phyloP scores from a whole-genome alignment of 2,888 invertebrate genomes.

The Tetragonula carbonaria region DNA sequence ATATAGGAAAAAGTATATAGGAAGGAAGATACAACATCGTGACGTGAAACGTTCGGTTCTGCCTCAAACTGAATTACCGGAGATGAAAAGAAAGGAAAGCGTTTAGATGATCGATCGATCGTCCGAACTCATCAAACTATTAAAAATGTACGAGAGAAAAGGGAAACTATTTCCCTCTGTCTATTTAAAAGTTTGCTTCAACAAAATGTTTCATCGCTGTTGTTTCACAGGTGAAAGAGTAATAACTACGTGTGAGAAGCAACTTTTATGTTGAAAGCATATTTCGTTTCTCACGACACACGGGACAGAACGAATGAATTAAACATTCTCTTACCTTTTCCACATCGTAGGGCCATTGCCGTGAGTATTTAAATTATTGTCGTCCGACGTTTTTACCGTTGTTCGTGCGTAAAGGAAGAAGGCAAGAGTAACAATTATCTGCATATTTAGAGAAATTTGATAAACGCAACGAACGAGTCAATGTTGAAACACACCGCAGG shows the following conservation, averaged over 20 bases:
- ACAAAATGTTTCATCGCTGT: constrained; percentile 20
- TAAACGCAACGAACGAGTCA: neutral
- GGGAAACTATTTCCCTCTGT: neutral
- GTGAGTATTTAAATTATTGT: constrained; percentile 13
- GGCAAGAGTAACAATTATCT: neutral
- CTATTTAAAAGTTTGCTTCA: constrained; percentile 12
- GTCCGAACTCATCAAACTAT: neutral
- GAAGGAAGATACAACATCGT: neutral
- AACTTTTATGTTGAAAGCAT: neutral
- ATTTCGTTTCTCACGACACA: neutral
- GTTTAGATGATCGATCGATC: neutral
- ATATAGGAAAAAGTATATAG: too few species aligned
- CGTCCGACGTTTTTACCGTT: neutral
- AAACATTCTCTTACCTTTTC: neutral
- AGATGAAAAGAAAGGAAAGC: constrained; percentile 13
- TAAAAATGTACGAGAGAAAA: constrained; percentile 22
- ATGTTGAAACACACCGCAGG: neutral
- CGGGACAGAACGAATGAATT: neutral
- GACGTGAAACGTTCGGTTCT: neutral
- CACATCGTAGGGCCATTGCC: neutral
- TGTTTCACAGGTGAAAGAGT: neutral
- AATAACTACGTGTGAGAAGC: neutral
- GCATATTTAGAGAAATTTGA: neutral
- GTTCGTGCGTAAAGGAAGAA: neutral
- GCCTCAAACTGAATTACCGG: neutral